Evolutionary conservation across 1,140 invertebrate genomes (phyloP), one percentile per base, ranked within the genome.

Genomic region (Pentalonia nigronervosa): DNA sequence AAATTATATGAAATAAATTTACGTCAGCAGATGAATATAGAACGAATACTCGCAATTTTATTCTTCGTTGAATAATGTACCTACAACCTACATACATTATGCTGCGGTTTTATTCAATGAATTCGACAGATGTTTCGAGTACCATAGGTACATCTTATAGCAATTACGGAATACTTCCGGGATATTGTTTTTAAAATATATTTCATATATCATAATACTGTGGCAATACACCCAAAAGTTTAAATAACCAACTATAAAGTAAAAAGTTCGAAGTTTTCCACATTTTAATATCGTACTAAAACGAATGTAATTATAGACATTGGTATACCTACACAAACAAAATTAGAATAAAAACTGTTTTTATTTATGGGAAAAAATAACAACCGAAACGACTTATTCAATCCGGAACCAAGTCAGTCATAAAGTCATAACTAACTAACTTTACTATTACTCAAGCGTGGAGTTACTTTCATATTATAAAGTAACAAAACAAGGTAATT

Each of bases 1-100:
- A 76, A 34, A 76, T 76, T 76, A 76, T 17, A 76, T 76, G 30
- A 76, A 76, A 76, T 76, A 76, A 76, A 76, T 76, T 76, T 76
- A n/a, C 60, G 14, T n/a, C 60, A 76, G 30, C 14, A n/a, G 30
- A 76, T 76, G 30, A 76, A 76, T 76, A n/a, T 67, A 67, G 11
- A 67, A 67, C 60, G 60, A n/a, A 76, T 11, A 17, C n/a, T n/a
- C 0, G 0, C 2, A 14, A 76, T n/a, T n/a, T 76, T 17, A 76
- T 67, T 14, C 30, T 30, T 76, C 11, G 17, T n/a, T 1, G 14
- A n/a, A 76, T 76, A 76, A n/a, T 17, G n/a, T n/a, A 76, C n/a
- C 50, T 7, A 21, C 50, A 4, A 41, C 41, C 21, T 11, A 11
- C 11, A 3, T 50, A 11, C 30, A 76, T 14, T n/a, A 20, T n/a